Evolutionary conservation across 2,797 vertebrate species (phyloP).

Genomic region (Monodelphis domestica): DNA sequence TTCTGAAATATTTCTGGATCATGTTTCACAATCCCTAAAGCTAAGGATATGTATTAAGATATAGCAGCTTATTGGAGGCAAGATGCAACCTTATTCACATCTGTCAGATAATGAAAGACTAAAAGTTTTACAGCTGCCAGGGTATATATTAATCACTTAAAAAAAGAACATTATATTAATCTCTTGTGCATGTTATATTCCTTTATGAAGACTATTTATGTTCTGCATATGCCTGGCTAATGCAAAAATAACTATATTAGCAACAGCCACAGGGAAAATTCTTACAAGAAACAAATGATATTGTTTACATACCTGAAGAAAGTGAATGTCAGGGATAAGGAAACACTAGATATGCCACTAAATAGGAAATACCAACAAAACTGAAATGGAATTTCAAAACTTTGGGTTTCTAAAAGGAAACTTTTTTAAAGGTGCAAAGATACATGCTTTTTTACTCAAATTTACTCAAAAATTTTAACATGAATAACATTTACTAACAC

Average conservation of each 20-base stretch:
- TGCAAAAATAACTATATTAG: slow-evolving; percentile 68
- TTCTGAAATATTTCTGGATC: slow-evolving; percentile 67
- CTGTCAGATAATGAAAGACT: slow-evolving; percentile 69
- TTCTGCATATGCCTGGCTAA: slow-evolving; percentile 34
- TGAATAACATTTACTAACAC: slow-evolving; percentile 3
- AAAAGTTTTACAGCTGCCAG: slow-evolving; percentile 72
- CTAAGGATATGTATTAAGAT: slow-evolving; percentile 64
- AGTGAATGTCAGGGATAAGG: slow-evolving; percentile 5
- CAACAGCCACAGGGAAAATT: slow-evolving; percentile 66
- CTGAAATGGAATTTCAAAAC: slow-evolving; percentile 27
- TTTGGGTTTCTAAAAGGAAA: not conserved
- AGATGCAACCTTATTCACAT: slow-evolving; percentile 68
- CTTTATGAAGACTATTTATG: slow-evolving; percentile 65
- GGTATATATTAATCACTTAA: slow-evolving; percentile 74
- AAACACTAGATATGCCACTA: slow-evolving; percentile 40
- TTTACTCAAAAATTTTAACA: not conserved
- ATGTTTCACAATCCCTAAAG: slow-evolving; percentile 67
- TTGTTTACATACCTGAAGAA: slow-evolving; percentile 27
- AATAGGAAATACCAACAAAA: slow-evolving; percentile 42
- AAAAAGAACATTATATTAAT: slow-evolving; percentile 75
- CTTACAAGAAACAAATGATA: slow-evolving; percentile 66
- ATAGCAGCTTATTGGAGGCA: slow-evolving; percentile 50
- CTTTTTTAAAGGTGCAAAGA: not conserved
- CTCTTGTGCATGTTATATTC: slow-evolving; percentile 70
- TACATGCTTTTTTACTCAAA: not conserved